These are phyloP conservation scores for Zosterops borbonicus DNA, from an alignment of 2,113 vertebrate genomes.

Conservation along the genomic window DNA sequence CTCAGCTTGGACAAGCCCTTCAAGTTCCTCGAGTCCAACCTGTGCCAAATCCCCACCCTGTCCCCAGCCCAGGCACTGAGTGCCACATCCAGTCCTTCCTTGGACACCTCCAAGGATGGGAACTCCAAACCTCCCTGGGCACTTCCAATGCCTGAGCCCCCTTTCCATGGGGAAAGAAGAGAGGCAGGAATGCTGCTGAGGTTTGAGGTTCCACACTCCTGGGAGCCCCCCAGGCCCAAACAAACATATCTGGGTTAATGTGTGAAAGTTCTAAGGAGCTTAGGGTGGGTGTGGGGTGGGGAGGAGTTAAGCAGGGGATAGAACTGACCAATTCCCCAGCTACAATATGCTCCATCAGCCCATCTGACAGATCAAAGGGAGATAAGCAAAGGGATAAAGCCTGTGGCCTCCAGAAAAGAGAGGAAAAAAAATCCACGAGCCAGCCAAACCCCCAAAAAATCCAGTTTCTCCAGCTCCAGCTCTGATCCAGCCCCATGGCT, in stretches of 20 bases:
- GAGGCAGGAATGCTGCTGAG: background rate
- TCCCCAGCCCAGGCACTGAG: background rate
- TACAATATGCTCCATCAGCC: background rate
- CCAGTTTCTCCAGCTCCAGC: background rate
- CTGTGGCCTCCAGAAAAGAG: background rate
- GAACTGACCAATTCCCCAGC: conserved; percentile 14
- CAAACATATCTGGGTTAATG: conserved; percentile 26
- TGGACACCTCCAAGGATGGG: background rate
- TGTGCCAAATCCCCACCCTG: background rate
- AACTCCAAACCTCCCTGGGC: background rate
- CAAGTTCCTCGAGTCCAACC: rapidly evolving
- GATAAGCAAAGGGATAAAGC: conserved; percentile 22
- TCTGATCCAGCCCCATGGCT: background rate
- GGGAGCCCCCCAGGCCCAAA: background rate
- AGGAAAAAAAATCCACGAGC: background rate
- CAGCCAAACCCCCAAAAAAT: background rate
- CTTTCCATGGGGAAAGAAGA: background rate
- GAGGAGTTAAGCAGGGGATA: conserved; percentile 22
- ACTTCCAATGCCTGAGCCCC: rapidly evolving
- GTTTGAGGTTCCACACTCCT: background rate
- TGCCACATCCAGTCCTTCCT: rapidly evolving
- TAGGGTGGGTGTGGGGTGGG: background rate
- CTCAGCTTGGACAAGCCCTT: background rate
- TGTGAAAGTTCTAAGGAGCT: conserved; percentile 54
- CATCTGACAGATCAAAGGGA: background rate